phyloP scores from a whole-genome alignment of 2,797 vertebrate species.

The Poeciliopsis presidionis region DNA sequence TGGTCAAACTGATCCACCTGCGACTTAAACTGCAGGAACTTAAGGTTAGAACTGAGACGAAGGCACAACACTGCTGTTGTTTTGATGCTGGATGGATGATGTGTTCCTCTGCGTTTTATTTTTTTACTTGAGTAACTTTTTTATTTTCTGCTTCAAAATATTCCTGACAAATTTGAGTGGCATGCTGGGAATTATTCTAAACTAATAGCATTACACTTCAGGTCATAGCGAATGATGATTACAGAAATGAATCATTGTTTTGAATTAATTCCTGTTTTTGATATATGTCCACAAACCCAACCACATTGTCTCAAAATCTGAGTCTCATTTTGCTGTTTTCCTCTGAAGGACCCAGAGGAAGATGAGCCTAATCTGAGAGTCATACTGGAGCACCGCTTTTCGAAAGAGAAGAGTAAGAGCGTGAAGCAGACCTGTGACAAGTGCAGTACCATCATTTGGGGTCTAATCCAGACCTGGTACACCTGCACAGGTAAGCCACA shows the following conservation, averaged over 20 bases:
- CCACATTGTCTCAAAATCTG: not conserved
- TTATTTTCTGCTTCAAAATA: not conserved
- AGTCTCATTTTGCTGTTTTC: not conserved
- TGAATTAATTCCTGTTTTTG: not conserved
- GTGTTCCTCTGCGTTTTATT: not conserved
- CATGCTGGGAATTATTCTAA: not conserved
- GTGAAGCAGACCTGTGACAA: slow-evolving; percentile 97
- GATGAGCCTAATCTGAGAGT: slow-evolving; percentile 93
- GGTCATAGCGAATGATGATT: not conserved
- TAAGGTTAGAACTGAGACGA: slow-evolving; percentile 80
- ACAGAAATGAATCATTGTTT: not conserved
- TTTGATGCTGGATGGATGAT: not conserved
- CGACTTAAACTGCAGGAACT: slow-evolving; percentile 97
- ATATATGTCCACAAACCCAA: not conserved
- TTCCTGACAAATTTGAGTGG: not conserved
- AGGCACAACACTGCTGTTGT: not conserved
- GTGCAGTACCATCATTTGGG: slow-evolving; percentile 96
- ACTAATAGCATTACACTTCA: not conserved
- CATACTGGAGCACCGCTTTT: slow-evolving; percentile 93
- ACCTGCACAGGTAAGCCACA: slow-evolving; percentile 91
- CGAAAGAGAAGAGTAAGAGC: slow-evolving; percentile 98
- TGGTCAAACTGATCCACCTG: slow-evolving; percentile 94
- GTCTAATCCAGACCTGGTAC: slow-evolving; percentile 98
- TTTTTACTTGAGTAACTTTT: too few species aligned
- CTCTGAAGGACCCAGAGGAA: slow-evolving; percentile 89